Conservation (phyloP, 2,797 vertebrate species). For the Odontamblyopus lacepedii region DNA sequence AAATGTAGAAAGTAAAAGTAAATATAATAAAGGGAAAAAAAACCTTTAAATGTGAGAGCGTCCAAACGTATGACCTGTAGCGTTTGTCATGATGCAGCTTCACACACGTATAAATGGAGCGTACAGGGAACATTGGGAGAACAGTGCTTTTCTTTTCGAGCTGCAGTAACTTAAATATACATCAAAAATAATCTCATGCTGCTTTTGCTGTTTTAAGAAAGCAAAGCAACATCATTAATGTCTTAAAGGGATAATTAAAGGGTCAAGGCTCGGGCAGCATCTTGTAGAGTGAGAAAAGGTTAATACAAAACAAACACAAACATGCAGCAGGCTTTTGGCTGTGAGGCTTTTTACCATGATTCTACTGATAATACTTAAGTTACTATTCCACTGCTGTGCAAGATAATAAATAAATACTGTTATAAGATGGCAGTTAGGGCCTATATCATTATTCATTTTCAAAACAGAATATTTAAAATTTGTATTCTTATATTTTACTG, state of each 20-base stretch:
- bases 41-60: neutral
- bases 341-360: neutral
- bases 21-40: too few relatives aligned
- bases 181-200: neutral
- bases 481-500: too few relatives aligned
- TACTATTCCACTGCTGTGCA: too few relatives aligned
- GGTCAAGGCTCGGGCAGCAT: slow-evolving; percentile 58
- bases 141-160: neutral
- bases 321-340: slow-evolving; percentile 28
- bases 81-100: neutral
- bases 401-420: too few relatives aligned
- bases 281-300: slow-evolving; percentile 47
- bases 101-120: slow-evolving; percentile 16
- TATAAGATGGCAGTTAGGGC: too few relatives aligned
- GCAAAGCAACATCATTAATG: neutral
- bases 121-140: neutral
- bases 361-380: too few relatives aligned
- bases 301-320: slow-evolving; percentile 52
- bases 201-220: slow-evolving; percentile 1
- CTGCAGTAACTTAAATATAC: neutral
- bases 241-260: slow-evolving; percentile 11
- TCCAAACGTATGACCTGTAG: too few relatives aligned
- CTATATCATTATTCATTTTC: too few relatives aligned
- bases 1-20: too few relatives aligned
- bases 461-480: too few relatives aligned